These are phyloP conservation scores for Mycteria americana DNA, from an alignment of 2,797 vertebrate species.

Conservation along the genomic window DNA sequence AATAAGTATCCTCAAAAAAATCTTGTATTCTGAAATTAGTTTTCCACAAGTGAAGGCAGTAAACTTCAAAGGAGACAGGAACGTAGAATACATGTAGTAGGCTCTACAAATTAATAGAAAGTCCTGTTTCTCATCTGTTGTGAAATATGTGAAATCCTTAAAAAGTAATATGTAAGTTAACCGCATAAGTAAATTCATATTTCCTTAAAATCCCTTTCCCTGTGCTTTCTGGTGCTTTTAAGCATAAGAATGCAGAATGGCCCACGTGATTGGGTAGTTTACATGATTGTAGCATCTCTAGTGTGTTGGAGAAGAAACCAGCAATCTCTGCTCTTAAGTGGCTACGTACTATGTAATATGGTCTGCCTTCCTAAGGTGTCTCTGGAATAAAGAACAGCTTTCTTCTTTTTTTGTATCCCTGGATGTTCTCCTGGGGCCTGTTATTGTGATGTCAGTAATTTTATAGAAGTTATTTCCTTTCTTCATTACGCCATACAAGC, in stretches of 20 bases:
- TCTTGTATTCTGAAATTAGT: neutral
- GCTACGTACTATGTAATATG: neutral
- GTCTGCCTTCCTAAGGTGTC: neutral
- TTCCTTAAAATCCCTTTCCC: neutral
- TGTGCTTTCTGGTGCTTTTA: neutral
- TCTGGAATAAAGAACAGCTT: neutral
- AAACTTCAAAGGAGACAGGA: neutral
- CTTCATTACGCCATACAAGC: neutral
- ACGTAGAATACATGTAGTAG: neutral
- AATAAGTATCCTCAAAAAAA: neutral
- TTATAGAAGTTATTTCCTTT: neutral
- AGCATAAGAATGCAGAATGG: neutral
- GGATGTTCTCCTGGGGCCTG: neutral
- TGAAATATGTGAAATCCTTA: neutral
- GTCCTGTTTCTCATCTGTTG: neutral
- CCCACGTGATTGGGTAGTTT: neutral
- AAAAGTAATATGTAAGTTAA: neutral
- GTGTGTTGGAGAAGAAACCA: neutral
- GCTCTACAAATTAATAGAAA: neutral
- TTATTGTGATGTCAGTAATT: neutral
- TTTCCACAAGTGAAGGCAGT: neutral
- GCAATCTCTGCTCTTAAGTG: neutral
- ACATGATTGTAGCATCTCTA: neutral
- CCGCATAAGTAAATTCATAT: neutral
- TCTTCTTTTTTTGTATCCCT: neutral